Conservation (phyloP, 2,113 vertebrate genomes). For the Onychostoma macrolepis region DNA sequence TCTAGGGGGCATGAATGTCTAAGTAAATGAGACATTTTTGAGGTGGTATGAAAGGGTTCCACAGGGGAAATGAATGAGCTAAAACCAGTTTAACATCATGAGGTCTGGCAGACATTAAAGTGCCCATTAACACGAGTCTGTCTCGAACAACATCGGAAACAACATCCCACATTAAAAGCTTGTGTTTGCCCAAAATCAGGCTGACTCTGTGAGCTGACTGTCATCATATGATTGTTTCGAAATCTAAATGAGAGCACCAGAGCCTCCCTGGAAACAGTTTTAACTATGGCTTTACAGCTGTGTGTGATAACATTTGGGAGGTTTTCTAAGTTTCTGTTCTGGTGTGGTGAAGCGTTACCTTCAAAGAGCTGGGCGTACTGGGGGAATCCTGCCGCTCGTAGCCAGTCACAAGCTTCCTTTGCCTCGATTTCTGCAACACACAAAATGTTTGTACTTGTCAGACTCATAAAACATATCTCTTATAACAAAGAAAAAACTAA, state of each 20-base stretch:
- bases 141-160: conserved; percentile 4
- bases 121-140: conserved; percentile 4
- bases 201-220: background rate
- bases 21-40: conserved; percentile 50
- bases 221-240: background rate
- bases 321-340: conserved; percentile 48
- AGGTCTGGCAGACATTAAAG: conserved; percentile 33
- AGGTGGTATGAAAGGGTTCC: background rate
- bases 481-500: background rate
- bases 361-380: conserved; percentile 98
- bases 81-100: background rate
- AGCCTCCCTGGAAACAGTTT: background rate
- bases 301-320: conserved; percentile 49
- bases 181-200: background rate
- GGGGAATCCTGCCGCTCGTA: conserved; percentile 96
- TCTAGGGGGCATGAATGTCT: conserved; percentile 34
- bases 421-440: conserved; percentile 91
- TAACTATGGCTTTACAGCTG: background rate
- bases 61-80: background rate
- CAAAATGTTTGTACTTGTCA: conserved; percentile 33
- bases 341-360: conserved; percentile 75
- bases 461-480: background rate
- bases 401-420: conserved; percentile 96
- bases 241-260: conserved; percentile 12
- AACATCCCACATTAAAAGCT: background rate